Percentiles rank a stretch among this genome's conserved stretches.
Evolutionary conservation across 2,113 vertebrate species (phyloP).

Genomic region (Cacatua alba): DNA sequence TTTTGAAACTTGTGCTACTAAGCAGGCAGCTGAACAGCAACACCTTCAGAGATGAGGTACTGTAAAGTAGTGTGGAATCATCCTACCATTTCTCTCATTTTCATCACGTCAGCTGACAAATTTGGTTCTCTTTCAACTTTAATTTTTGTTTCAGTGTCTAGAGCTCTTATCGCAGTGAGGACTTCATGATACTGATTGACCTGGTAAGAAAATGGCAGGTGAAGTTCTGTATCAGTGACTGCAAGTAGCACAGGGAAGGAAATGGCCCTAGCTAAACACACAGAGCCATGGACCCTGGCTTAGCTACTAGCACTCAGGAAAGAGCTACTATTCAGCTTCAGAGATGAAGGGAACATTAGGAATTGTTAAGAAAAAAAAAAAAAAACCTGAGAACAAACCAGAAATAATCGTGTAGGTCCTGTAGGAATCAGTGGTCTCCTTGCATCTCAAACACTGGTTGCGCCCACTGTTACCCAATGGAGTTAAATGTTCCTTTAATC

Average conservation of each 20-base stretch:
- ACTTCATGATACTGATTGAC: background rate
- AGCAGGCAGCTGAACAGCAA: background rate
- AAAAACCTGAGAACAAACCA: background rate
- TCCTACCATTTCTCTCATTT: background rate
- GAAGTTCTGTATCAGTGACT: background rate
- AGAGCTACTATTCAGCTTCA: background rate
- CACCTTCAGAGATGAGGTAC: background rate
- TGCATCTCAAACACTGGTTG: background rate
- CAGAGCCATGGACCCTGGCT: background rate
- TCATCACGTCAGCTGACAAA: background rate
- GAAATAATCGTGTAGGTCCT: background rate
- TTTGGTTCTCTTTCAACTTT: background rate
- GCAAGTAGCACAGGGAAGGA: background rate
- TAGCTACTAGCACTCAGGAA: background rate
- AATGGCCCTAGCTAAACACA: background rate
- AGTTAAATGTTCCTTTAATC: background rate
- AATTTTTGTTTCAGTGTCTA: background rate
- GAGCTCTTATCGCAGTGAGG: background rate
- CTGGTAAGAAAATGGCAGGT: background rate
- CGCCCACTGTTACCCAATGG: background rate
- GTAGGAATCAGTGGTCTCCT: background rate
- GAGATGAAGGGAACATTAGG: background rate
- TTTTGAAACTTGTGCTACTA: background rate
- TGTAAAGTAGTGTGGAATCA: background rate
- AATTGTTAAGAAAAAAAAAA: background rate